Evolutionary conservation across 1,140 invertebrate species (phyloP), one percentile per base, ranked within the genome.

Genomic region (Drosophila novamexicana): DNA sequence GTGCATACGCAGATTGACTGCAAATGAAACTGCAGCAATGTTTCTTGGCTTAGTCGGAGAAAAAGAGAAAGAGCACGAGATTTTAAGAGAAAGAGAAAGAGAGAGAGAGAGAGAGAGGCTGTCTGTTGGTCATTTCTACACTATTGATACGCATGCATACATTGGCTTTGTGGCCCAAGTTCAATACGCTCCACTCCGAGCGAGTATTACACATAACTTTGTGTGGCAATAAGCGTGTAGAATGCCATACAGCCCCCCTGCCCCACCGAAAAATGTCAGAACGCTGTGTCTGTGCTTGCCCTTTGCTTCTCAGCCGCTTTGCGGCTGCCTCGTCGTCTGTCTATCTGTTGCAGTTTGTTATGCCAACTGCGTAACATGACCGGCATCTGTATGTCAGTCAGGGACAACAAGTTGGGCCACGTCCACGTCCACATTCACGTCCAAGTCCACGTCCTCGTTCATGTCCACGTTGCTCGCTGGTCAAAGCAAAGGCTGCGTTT

Each of bases 331-430:
- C 8, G 14, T 7, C 53, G 14, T n/a, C 29, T 36, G 34, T 59
- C 42, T 59, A 44, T 18, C 42, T 52, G 65, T 50, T 68, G 56
- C 65, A 68, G 65, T 68, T 68, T 68, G 65, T 61, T 68, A 68
- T 68, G 65, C 71, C 66, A 69, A 42, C 50, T 69, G 65, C 56
- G 64, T 61, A 65, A 68, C 71, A 74, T 56, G 71, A 56, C 57
- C 52, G 71, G 71, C 71, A 74, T 74, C 65, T 62, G 71, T 62
- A 42, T 69, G 71, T 62, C 65, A 69, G 71, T 69, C 65, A 62
- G 56, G 71, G 65, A 65, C 66, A 74, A 74, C 66, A 74, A 69
- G 69, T 72, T 69, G 18, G 64, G 49, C 42, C 56, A 56, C 40
- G 50, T 64, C 42, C 56, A 56, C 40, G 50, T 64, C 62, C 22